phyloP scores from a whole-genome alignment of 2,797 vertebrate species.

The Alectoris magna region DNA sequence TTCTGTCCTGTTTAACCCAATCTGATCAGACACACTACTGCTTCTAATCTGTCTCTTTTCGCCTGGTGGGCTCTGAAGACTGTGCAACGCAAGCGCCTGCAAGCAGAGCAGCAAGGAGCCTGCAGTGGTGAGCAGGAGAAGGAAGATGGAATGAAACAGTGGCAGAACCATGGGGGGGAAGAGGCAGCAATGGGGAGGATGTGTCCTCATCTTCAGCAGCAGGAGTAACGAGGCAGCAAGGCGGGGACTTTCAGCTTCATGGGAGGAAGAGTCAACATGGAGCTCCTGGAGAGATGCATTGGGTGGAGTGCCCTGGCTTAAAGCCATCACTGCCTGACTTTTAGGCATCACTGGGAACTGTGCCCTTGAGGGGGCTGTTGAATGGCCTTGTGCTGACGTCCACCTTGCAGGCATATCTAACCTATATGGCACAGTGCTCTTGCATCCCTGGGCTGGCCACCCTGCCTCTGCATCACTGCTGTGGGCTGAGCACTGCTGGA shows the following conservation, averaged over 20 bases:
- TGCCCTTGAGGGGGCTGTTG: too few species aligned
- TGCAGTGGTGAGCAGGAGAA: background rate
- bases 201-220: background rate
- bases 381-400: background rate
- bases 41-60: background rate
- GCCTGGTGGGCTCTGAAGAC: constrained; percentile 10
- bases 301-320: background rate
- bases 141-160: background rate
- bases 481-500: background rate
- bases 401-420: background rate
- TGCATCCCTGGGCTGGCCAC: background rate
- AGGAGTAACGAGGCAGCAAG: background rate
- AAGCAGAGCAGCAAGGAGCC: background rate
- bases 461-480: accelerated
- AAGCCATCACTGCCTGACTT: background rate
- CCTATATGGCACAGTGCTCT: accelerated
- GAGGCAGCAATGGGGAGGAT: background rate
- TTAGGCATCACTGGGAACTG: background rate
- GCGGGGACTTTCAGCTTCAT: background rate
- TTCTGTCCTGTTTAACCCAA: background rate
- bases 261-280: background rate
- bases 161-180: background rate
- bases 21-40: background rate
- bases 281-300: background rate
- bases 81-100: background rate